Evolutionary conservation across 92 coral and sea anemone species (phyloP).

Genomic region (Diadumene lineata): DNA sequence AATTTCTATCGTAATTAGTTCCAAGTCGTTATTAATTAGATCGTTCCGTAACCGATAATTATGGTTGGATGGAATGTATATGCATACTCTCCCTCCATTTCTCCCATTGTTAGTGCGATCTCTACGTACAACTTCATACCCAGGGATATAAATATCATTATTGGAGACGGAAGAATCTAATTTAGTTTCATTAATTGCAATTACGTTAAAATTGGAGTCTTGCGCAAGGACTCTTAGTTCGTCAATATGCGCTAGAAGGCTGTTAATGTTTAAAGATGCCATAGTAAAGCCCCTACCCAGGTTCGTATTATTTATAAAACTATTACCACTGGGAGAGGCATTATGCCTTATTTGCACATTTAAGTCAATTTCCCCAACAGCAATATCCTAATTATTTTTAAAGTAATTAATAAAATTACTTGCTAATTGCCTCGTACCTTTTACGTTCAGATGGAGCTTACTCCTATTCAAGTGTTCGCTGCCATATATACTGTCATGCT

Average conservation of each 20-base stretch:
- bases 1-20: slow-evolving; percentile 4
- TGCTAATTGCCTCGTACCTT: neutral
- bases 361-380: neutral
- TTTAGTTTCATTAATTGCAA: slow-evolving; percentile 42
- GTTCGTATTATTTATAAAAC: too few relatives aligned
- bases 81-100: slow-evolving; percentile 24
- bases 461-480: neutral
- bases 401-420: neutral
- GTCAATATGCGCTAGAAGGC: slow-evolving; percentile 47
- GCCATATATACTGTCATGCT: neutral
- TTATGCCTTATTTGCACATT: neutral
- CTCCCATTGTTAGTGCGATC: slow-evolving; percentile 26
- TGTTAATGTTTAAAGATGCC: slow-evolving; percentile 44
- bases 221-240: slow-evolving; percentile 33
- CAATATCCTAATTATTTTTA: neutral
- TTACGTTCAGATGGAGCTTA: neutral
- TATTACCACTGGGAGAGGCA: too few relatives aligned
- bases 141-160: slow-evolving; percentile 24
- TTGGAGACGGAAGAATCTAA: slow-evolving; percentile 26
- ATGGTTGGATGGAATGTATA: slow-evolving; percentile 19
- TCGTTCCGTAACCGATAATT: slow-evolving; percentile 21
- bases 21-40: neutral
- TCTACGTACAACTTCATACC: slow-evolving; percentile 32
- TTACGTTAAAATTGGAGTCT: slow-evolving; percentile 32
- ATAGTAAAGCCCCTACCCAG: slow-evolving; percentile 30